These are phyloP conservation scores for Pterocles burchelli DNA, from an alignment of 2,113 vertebrate species.

Conservation along the genomic window DNA sequence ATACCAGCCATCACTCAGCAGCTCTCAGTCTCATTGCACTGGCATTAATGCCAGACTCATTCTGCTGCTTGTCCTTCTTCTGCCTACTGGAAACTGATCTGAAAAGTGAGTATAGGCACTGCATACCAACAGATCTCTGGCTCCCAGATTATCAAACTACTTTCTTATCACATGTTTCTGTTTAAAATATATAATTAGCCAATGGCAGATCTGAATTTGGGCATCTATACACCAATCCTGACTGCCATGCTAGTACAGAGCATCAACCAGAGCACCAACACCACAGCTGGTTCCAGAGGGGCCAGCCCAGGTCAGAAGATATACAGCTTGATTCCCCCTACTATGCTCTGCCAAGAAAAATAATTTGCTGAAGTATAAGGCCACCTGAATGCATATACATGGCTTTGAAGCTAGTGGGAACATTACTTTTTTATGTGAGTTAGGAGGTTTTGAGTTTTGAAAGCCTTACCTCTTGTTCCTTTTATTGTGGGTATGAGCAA, in stretches of 20 bases:
- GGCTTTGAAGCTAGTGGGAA: background rate
- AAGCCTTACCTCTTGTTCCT: background rate
- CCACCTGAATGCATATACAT: background rate
- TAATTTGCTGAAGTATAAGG: background rate
- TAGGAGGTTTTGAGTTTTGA: background rate
- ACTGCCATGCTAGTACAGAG: background rate
- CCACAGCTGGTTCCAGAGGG: background rate
- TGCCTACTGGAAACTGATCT: background rate
- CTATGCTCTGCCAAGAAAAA: background rate
- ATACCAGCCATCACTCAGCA: background rate
- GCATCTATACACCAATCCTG: background rate
- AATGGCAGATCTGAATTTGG: background rate
- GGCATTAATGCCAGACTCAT: background rate
- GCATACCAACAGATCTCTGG: background rate
- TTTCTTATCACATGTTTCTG: background rate
- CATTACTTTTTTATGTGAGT: background rate
- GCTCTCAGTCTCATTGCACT: background rate
- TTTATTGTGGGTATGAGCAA: background rate
- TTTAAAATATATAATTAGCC: background rate
- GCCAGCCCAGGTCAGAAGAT: background rate
- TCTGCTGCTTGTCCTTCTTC: background rate
- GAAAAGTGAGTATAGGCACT: background rate
- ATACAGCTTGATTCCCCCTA: background rate
- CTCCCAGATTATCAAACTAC: background rate
- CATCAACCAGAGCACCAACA: background rate